Conservation (phyloP, 2,113 vertebrate genomes). For the Megaceryle torquata region DNA sequence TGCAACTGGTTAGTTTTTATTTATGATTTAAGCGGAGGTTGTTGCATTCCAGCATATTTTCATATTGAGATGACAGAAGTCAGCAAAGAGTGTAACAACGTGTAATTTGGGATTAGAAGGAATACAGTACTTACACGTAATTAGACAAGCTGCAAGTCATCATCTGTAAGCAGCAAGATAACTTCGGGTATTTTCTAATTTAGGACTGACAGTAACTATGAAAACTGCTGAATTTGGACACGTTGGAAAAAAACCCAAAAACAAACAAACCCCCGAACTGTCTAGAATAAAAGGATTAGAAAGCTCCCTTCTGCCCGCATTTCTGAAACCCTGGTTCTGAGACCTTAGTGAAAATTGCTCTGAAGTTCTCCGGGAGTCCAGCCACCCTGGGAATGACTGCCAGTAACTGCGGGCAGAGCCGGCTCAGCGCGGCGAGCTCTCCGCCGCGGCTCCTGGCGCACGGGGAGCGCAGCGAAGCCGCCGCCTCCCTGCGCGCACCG, state of each 20-base stretch:
- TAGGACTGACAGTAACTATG: neutral
- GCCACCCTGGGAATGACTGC: rapidly evolving
- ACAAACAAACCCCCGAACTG: neutral
- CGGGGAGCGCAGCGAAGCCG: neutral
- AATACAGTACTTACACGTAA: neutral
- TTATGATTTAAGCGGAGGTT: neutral
- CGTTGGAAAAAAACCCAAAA: too few species aligned
- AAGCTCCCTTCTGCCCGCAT: too few species aligned
- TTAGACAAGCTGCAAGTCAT: neutral
- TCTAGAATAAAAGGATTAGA: rapidly evolving
- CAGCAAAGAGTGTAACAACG: neutral
- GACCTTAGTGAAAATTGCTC: rapidly evolving
- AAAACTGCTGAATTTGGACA: neutral
- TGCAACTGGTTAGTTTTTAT: neutral
- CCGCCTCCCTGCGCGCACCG: too few species aligned
- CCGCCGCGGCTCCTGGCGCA: neutral
- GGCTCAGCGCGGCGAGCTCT: neutral
- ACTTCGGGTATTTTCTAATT: neutral
- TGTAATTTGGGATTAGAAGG: too few species aligned
- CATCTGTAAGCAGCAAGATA: neutral
- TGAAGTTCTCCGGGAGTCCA: rapidly evolving
- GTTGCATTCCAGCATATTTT: neutral
- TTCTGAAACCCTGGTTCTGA: rapidly evolving
- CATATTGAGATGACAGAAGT: neutral
- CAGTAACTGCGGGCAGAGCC: neutral